A percentile compares a stretch with the other conserved stretches of the same genome.
Conservation (phyloP, 2,888 invertebrate species). For the Athetis lepigone region DNA sequence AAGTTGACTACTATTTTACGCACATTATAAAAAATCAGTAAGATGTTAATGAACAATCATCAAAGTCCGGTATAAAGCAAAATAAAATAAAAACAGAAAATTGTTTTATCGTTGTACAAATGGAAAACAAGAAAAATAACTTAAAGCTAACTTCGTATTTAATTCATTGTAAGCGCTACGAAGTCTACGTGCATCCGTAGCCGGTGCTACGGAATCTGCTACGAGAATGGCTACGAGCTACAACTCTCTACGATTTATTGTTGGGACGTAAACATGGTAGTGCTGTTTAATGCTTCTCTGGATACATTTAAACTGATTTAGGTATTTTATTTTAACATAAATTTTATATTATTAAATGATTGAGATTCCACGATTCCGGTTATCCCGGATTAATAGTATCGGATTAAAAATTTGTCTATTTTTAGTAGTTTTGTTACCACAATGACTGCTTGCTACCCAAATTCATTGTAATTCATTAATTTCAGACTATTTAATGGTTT, state of each 20-base stretch:
- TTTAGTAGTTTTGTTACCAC: no score
- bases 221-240: slow-evolving; percentile 56
- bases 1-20: no score
- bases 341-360: no score
- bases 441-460: no score
- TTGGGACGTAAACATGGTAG: slow-evolving; percentile 24
- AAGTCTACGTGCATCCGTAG: slow-evolving; percentile 55
- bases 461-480: no score
- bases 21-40: no score
- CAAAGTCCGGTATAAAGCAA: background rate
- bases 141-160: slow-evolving; percentile 52
- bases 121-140: slow-evolving; percentile 34
- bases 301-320: slow-evolving; percentile 7
- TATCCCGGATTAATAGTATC: no score
- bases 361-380: no score
- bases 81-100: background rate
- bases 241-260: slow-evolving; percentile 54
- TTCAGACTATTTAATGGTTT: no score
- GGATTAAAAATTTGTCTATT: no score
- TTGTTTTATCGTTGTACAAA: slow-evolving; percentile 16
- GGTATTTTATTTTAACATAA: background rate
- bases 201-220: slow-evolving; percentile 50
- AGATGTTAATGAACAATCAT: no score
- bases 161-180: slow-evolving; percentile 61
- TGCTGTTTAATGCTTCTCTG: slow-evolving; percentile 17